Percentiles rank a stretch among this genome's conserved stretches.
These are phyloP conservation scores for Himalopsyche tibetana DNA, from an alignment of 2,888 invertebrate species.

Conservation along the genomic window DNA sequence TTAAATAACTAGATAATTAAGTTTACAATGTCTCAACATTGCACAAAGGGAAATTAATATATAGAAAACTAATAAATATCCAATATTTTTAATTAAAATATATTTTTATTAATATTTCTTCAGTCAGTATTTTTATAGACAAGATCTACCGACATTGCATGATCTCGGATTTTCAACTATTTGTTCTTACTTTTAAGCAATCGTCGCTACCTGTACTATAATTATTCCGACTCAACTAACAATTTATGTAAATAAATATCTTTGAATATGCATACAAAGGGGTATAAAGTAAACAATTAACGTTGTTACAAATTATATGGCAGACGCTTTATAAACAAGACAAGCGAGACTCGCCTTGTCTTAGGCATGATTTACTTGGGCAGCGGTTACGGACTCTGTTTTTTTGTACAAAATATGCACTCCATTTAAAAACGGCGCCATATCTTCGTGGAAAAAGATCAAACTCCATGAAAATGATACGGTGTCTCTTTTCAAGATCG, in stretches of 20 bases:
- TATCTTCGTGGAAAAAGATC: conserved; percentile 22
- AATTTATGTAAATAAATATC: conserved; percentile 57
- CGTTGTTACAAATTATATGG: conserved; percentile 49
- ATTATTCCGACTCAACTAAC: conserved; percentile 48
- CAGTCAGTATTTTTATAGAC: too few species aligned
- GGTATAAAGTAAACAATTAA: conserved; percentile 54
- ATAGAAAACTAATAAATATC: too few species aligned
- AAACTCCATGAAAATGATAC: conserved; percentile 44
- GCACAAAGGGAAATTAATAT: too few species aligned
- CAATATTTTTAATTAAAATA: too few species aligned
- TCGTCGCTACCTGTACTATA: conserved; percentile 38
- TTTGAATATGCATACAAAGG: conserved; percentile 46
- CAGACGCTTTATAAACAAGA: conserved; percentile 47
- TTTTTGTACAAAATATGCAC: conserved; percentile 3
- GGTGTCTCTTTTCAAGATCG: conserved; percentile 2
- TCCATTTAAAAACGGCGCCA: conserved; percentile 18
- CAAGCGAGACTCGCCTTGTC: conserved; percentile 43
- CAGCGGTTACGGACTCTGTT: not conserved
- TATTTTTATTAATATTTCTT: too few species aligned
- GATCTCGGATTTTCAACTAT: not conserved
- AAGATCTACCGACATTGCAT: not conserved
- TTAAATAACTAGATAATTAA: too few species aligned
- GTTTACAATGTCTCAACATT: too few species aligned
- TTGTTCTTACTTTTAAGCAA: conserved; percentile 19
- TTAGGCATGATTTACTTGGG: conserved; percentile 46